A percentile compares a stretch with the other conserved stretches of the same genome.
These are phyloP conservation scores for Enteromius thamalakanensis DNA, from an alignment of 2,797 vertebrate species.

Conservation along the genomic window DNA sequence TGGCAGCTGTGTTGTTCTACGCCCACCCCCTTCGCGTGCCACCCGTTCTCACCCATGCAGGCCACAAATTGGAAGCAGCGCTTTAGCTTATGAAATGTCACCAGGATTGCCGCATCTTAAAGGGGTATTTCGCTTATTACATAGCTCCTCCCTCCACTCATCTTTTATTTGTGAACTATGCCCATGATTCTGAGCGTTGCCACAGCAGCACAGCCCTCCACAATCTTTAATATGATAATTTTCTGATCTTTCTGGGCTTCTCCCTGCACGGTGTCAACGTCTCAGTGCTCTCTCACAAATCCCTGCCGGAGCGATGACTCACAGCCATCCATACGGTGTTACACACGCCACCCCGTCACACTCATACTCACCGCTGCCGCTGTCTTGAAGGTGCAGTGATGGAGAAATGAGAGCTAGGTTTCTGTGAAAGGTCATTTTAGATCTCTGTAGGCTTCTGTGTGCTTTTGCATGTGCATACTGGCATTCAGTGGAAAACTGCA, in stretches of 20 bases:
- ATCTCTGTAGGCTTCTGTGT: constrained; percentile 8
- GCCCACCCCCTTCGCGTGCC: background rate
- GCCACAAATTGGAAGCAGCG: constrained; percentile 40
- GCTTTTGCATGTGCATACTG: constrained; percentile 18
- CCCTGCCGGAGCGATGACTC: constrained; percentile 21
- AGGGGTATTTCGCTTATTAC: constrained; percentile 38
- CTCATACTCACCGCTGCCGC: background rate
- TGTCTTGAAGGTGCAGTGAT: constrained; percentile 23
- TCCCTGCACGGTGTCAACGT: constrained; percentile 33
- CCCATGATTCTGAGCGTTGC: constrained; percentile 8
- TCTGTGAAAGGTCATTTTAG: constrained; percentile 26
- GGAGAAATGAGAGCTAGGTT: constrained; percentile 20
- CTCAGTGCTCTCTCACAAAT: background rate
- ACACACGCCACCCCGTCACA: background rate
- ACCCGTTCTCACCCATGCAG: background rate
- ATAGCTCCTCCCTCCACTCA: constrained; percentile 24
- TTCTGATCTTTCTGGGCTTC: constrained; percentile 62
- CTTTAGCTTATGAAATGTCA: constrained; percentile 53
- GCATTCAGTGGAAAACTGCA: background rate
- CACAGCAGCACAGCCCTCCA: constrained; percentile 1
- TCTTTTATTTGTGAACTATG: constrained; percentile 45
- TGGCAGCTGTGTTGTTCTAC: constrained; percentile 18
- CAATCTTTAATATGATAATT: constrained; percentile 50
- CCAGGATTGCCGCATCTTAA: constrained; percentile 41
- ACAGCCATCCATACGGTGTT: background rate